Conservation (phyloP, 1,140 invertebrate species). For the Drosophila seguyi region DNA sequence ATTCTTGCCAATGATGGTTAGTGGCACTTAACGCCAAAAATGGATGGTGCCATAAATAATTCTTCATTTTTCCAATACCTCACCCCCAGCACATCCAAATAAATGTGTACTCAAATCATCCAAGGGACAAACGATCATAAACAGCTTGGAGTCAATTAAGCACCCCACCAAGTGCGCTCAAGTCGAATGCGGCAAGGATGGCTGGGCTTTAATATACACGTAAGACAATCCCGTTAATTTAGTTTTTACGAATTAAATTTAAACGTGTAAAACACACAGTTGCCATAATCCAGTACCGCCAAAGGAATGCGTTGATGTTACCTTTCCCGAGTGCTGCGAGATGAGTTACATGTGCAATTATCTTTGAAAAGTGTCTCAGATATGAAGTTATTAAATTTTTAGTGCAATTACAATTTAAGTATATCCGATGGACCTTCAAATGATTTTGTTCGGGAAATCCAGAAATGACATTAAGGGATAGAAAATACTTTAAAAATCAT, state of each 20-base stretch:
- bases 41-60: not conserved
- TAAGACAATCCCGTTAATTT: not conserved
- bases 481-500: not conserved
- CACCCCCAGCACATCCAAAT: slow-evolving; percentile 30
- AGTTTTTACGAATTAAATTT: not conserved
- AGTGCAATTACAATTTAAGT: not conserved
- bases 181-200: slow-evolving; percentile 46
- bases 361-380: not conserved
- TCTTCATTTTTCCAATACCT: not conserved
- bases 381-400: slow-evolving; percentile 2
- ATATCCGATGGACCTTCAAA: not conserved
- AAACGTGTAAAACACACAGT: slow-evolving; percentile 10
- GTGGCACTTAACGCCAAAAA: not conserved
- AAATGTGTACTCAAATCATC: slow-evolving; percentile 32
- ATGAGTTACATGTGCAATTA: slow-evolving; percentile 39
- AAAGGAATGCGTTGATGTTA: slow-evolving; percentile 5
- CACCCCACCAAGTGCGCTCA: slow-evolving; percentile 49
- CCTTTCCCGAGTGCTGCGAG: slow-evolving; percentile 48
- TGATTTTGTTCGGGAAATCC: not conserved
- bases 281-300: slow-evolving; percentile 9
- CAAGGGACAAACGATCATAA: not conserved
- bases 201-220: slow-evolving; percentile 60
- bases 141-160: not conserved
- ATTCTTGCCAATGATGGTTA: slow-evolving; percentile 33
- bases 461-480: not conserved